Percentiles rank a stretch among this genome's conserved stretches.
Conservation (phyloP, 2,797 vertebrate genomes). For the Clarias laeviceps region DNA sequence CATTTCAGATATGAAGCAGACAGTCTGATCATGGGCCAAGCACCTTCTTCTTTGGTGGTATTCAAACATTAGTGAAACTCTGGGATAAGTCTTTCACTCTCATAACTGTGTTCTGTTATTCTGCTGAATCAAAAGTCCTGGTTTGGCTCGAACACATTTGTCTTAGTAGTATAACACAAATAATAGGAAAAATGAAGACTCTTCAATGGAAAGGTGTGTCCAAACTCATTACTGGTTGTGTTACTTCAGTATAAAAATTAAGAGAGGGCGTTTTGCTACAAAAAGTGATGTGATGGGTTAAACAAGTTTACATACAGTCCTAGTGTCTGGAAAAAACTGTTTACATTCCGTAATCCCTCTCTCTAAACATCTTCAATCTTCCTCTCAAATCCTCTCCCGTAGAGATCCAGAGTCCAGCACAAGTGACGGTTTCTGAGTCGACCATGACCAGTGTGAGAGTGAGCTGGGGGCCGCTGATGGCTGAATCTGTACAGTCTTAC, state of each 20-base stretch:
- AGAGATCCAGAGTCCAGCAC: conserved; percentile 79
- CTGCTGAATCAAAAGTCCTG: too few species aligned
- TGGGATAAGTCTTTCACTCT: too few species aligned
- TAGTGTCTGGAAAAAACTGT: not conserved
- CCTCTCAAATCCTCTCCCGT: not conserved
- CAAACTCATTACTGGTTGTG: not conserved
- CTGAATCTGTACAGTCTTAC: conserved; percentile 73
- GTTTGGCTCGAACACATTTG: too few species aligned
- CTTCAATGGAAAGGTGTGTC: not conserved
- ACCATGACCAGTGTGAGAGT: conserved; percentile 80
- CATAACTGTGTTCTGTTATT: too few species aligned
- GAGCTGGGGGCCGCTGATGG: conserved; percentile 85
- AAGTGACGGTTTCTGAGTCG: conserved; percentile 82
- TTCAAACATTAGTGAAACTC: too few species aligned
- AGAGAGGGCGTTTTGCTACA: not conserved
- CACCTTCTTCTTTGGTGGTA: too few species aligned
- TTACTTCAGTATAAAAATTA: not conserved
- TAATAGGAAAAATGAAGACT: not conserved
- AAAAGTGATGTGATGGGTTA: not conserved
- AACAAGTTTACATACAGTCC: not conserved
- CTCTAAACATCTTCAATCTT: not conserved
- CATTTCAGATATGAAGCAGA: too few species aligned
- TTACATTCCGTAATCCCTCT: conserved; percentile 18
- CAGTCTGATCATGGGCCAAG: too few species aligned
- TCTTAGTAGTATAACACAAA: not conserved